phyloP scores from a whole-genome alignment of 2,113 vertebrate genomes.

The Oophaga pumilio region DNA sequence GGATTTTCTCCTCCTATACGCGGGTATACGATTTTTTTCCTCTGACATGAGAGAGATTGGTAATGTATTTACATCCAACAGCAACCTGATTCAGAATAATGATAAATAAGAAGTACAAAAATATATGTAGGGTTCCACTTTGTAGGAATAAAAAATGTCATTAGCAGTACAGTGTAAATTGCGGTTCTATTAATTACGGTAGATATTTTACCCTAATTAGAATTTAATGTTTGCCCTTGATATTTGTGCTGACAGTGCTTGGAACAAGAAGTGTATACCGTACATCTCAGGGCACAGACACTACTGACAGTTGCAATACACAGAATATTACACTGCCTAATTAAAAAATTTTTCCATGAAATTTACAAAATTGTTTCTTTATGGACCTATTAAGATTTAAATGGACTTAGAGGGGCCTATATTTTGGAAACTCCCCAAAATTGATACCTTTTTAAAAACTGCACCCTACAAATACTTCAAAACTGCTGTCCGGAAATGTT shows the following conservation, averaged over 20 bases:
- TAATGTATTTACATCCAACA: not conserved
- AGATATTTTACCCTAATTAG: not conserved
- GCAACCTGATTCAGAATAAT: not conserved
- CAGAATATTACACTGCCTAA: not conserved
- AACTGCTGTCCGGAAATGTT: too few relatives aligned
- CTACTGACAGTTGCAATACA: not conserved
- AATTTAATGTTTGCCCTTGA: not conserved
- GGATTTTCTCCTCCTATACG: not conserved
- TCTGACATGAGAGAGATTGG: not conserved
- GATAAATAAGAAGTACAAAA: not conserved
- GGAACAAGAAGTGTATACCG: not conserved
- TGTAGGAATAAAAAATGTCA: not conserved
- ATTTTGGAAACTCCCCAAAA: too few relatives aligned
- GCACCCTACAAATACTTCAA: too few relatives aligned
- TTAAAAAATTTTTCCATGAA: too few relatives aligned
- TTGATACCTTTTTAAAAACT: too few relatives aligned
- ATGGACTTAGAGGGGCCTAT: too few relatives aligned
- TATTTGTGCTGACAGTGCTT: not conserved
- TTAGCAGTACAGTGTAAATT: not conserved
- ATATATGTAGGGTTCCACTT: not conserved
- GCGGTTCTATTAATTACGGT: not conserved
- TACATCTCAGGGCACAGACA: not conserved
- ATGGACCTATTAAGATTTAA: too few relatives aligned
- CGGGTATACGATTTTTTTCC: not conserved
- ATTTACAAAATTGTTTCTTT: too few relatives aligned